Evolutionary conservation across 2,888 invertebrate species (phyloP).

Genomic region (Arrhopalites spinosus): DNA sequence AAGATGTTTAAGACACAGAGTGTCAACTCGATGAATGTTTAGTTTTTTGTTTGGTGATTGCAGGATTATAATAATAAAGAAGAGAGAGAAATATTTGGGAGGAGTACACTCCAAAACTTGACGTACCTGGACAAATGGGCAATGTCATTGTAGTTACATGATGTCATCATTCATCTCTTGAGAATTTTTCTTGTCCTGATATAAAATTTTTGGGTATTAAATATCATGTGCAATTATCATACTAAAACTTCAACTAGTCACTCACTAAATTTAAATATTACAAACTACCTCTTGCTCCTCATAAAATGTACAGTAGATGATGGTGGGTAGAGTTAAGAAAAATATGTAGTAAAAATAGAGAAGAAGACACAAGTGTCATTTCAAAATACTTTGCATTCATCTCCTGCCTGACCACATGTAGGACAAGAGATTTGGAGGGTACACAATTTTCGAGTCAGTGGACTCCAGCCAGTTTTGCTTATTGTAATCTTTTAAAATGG

Average conservation of each 20-base stretch:
- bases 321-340: not conserved
- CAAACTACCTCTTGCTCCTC: not conserved
- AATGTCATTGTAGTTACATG: constrained; percentile 22
- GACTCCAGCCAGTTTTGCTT: constrained; percentile 31
- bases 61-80: not conserved
- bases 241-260: not conserved
- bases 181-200: not conserved
- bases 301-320: not conserved
- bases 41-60: not conserved
- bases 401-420: not conserved
- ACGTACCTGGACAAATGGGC: constrained; percentile 31
- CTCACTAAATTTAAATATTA: not conserved
- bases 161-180: constrained; percentile 37
- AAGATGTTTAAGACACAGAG: too few relatives aligned
- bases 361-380: constrained; percentile 7
- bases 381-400: constrained; percentile 15
- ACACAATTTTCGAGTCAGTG: constrained; percentile 1
- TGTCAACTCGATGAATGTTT: not conserved
- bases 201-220: not conserved
- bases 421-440: constrained; percentile 2
- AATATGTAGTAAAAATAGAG: not conserved
- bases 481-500: constrained; percentile 33
- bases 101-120: constrained; percentile 25
- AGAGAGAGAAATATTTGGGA: constrained; percentile 11
- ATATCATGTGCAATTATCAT: not conserved